Conservation (phyloP, 2,797 vertebrate species). For the Podargus strigoides region DNA sequence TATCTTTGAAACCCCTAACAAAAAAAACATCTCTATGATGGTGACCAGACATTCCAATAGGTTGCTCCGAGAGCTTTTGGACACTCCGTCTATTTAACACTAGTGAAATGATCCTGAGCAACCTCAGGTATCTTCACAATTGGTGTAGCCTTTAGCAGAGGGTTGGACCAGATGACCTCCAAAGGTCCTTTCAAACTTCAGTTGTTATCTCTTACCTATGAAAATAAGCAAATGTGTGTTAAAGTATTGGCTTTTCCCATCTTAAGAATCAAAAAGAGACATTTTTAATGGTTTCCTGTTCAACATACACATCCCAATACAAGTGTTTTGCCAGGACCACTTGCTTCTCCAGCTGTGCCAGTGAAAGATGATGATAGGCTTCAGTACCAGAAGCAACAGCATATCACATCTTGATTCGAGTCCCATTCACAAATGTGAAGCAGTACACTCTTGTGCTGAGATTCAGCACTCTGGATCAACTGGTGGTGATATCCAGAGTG, state of each 20-base stretch:
- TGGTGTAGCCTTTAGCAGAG: background rate
- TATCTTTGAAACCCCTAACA: background rate
- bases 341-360: background rate
- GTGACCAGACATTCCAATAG: background rate
- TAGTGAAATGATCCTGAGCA: accelerated
- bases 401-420: background rate
- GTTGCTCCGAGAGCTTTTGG: background rate
- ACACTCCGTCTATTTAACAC: background rate
- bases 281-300: background rate
- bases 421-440: background rate
- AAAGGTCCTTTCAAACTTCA: background rate
- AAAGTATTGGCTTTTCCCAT: background rate
- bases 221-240: background rate
- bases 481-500: background rate
- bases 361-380: background rate
- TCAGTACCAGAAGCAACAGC: background rate
- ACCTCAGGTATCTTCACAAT: background rate
- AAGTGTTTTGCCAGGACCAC: background rate
- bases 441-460: background rate
- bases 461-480: background rate
- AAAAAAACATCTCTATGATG: background rate
- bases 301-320: background rate
- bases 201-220: background rate
- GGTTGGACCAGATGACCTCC: background rate
- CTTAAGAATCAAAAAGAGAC: background rate